Conservation (phyloP, 2,888 invertebrate species). For the Barypeithes pellucidus region DNA sequence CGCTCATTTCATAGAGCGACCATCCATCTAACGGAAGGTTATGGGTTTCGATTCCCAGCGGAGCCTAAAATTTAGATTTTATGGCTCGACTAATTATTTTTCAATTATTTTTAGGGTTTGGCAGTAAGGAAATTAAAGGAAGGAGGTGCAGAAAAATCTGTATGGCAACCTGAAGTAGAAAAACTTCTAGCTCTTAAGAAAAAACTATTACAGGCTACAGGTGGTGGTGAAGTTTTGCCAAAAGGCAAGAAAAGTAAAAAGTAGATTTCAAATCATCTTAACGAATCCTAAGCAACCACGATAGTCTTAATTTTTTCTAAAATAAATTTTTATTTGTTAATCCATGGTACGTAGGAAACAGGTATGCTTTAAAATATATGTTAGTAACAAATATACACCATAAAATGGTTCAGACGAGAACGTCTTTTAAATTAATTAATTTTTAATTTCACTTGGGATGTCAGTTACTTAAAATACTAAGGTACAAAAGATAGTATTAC, state of each 20-base stretch:
- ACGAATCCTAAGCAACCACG: too few species aligned
- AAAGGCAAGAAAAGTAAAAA: slow-evolving; percentile 66
- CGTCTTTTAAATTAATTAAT: not conserved
- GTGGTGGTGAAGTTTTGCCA: slow-evolving; percentile 60
- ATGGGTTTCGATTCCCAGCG: too few species aligned
- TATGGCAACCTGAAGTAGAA: slow-evolving; percentile 85
- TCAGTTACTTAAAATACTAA: too few species aligned
- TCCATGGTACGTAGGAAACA: not conserved
- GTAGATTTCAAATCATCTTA: slow-evolving; percentile 21
- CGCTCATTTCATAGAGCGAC: too few species aligned
- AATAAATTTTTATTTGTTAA: too few species aligned
- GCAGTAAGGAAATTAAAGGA: slow-evolving; percentile 85
- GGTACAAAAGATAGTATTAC: not conserved
- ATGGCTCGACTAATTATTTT: too few species aligned
- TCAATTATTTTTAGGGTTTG: slow-evolving; percentile 76
- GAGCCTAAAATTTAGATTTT: too few species aligned
- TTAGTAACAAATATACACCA: not conserved
- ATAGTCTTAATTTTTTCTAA: too few species aligned
- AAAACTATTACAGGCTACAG: slow-evolving; percentile 72
- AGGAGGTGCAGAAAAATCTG: slow-evolving; percentile 81
- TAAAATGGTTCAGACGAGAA: too few species aligned
- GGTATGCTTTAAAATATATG: not conserved
- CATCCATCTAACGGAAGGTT: too few species aligned
- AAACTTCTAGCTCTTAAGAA: slow-evolving; percentile 82
- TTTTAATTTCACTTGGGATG: slow-evolving; percentile 1